phyloP scores from a whole-genome alignment of 2,113 vertebrate genomes.

The Phycodurus eques region DNA sequence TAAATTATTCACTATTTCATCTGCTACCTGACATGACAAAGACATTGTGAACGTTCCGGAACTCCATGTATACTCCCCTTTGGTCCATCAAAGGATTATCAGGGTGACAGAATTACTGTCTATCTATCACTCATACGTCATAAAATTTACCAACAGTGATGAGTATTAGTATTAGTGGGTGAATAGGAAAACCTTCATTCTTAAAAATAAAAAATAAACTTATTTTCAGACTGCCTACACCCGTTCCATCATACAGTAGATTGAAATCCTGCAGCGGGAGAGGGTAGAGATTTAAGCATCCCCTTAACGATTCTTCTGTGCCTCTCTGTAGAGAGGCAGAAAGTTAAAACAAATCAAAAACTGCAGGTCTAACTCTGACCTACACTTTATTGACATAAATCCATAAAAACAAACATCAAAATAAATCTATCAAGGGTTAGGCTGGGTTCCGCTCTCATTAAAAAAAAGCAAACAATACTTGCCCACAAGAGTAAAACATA shows the following conservation, averaged over 20 bases:
- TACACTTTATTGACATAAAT: not conserved
- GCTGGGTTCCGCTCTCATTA: no score
- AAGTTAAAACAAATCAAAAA: not conserved
- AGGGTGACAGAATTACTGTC: slow-evolving; percentile 39
- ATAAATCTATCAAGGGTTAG: not conserved
- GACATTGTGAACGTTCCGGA: slow-evolving; percentile 35
- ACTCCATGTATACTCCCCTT: slow-evolving; percentile 23
- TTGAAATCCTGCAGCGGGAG: slow-evolving; percentile 16
- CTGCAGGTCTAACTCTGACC: not conserved
- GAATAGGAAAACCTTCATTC: slow-evolving; percentile 33
- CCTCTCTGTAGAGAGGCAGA: not conserved
- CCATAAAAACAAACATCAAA: not conserved
- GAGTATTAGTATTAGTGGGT: not conserved
- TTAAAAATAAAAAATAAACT: no score
- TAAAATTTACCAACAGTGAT: slow-evolving; percentile 27
- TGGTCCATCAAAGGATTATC: slow-evolving; percentile 65
- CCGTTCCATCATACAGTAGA: slow-evolving; percentile 34
- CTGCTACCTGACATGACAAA: no score
- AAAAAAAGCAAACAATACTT: not conserved
- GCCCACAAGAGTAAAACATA: no score
- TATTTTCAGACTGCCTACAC: slow-evolving; percentile 44
- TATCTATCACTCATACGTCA: slow-evolving; percentile 32
- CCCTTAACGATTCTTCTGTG: no score
- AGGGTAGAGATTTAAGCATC: slow-evolving; percentile 15
- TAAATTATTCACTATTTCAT: no score